Conservation (phyloP, 2,113 vertebrate genomes). For the Ailuropoda melanoleuca region DNA sequence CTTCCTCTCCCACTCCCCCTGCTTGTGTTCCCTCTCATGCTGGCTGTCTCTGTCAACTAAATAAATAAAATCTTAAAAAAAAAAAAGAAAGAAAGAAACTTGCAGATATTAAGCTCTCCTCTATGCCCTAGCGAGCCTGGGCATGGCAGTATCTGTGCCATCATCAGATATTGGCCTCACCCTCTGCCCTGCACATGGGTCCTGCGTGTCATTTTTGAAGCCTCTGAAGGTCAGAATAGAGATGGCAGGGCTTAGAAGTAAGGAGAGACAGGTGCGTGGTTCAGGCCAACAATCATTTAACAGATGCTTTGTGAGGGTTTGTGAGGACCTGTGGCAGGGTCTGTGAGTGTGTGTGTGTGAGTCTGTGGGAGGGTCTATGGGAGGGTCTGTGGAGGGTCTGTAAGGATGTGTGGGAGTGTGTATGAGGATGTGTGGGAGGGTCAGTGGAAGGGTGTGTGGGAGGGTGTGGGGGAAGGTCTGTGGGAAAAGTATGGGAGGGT, state of each 20-base stretch:
- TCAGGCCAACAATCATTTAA: neutral
- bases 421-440: neutral
- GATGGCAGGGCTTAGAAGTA: neutral
- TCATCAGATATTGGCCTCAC: accelerated
- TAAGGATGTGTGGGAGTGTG: too few species aligned
- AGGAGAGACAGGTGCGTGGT: too few species aligned
- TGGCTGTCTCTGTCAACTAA: too few species aligned
- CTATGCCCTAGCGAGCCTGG: neutral
- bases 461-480: neutral
- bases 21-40: too few species aligned
- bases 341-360: neutral
- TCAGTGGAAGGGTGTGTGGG: too few species aligned
- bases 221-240: neutral
- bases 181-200: neutral
- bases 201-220: neutral
- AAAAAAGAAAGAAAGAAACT: neutral
- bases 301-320: neutral
- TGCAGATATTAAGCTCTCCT: neutral
- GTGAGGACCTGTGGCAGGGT: neutral
- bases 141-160: accelerated
- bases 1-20: too few species aligned
- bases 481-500: neutral
- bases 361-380: neutral
- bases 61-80: too few species aligned
- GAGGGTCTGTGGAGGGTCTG: neutral